A percentile compares a stretch with the other conserved stretches of the same genome.
Conservation (phyloP, 2,113 vertebrate genomes). For the Theristicus caerulescens region DNA sequence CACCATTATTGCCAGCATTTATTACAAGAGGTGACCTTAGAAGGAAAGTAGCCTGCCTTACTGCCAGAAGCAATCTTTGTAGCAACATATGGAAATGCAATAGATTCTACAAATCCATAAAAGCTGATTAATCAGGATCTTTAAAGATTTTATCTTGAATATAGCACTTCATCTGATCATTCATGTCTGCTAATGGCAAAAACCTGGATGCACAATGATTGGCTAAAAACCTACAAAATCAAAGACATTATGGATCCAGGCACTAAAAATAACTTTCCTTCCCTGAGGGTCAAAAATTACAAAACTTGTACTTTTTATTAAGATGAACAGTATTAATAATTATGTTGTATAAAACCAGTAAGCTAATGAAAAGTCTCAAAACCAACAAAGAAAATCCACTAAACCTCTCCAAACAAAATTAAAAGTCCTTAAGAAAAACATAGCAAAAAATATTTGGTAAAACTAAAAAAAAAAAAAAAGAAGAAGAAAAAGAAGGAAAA, state of each 20-base stretch:
- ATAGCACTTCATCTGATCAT: neutral
- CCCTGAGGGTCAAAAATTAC: neutral
- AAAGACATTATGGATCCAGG: neutral
- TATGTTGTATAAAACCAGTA: neutral
- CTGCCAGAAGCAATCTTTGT: neutral
- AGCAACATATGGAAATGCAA: neutral
- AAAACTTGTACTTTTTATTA: neutral
- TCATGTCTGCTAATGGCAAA: neutral
- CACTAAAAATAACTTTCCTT: neutral
- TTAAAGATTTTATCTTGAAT: neutral
- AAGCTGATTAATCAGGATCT: neutral
- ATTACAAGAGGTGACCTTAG: neutral
- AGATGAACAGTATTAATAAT: neutral
- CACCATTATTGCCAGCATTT: neutral
- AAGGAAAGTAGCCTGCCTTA: neutral
- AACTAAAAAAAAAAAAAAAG: neutral
- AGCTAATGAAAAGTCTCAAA: neutral
- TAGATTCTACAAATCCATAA: neutral
- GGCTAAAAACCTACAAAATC: neutral
- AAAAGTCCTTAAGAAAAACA: neutral
- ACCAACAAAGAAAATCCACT: neutral
- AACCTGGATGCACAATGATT: neutral
- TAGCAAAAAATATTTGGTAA: neutral
- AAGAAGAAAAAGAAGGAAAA: accelerated
- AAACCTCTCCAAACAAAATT: neutral